Evolutionary conservation across 1,140 invertebrate species (phyloP).

Genomic region (Cydia splendana): DNA sequence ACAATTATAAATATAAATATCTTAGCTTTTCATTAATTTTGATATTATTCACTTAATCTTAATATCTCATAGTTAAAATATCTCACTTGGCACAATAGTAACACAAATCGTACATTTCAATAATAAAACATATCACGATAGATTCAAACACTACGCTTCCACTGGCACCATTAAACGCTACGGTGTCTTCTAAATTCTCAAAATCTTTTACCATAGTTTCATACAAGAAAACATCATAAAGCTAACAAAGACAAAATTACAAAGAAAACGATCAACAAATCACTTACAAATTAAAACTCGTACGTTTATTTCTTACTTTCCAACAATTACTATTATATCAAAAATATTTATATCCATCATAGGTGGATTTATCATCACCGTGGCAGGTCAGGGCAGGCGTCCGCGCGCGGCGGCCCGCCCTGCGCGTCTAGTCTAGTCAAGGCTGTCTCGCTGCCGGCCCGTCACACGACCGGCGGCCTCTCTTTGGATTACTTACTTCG

Average conservation of each 20-base stretch:
- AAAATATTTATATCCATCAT: conserved; percentile 59
- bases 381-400: conserved; percentile 33
- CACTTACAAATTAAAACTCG: conserved; percentile 75
- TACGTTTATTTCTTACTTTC: conserved; percentile 66
- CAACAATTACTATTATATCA: conserved; percentile 70
- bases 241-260: conserved; percentile 77
- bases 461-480: conserved; percentile 42
- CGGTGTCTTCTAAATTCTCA: conserved; percentile 49
- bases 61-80: conserved; percentile 74
- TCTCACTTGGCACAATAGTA: conserved; percentile 78
- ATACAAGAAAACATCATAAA: conserved; percentile 73
- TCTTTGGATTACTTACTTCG: conserved; percentile 58
- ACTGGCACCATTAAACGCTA: conserved; percentile 51
- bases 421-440: conserved; percentile 42
- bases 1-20: conserved; percentile 76
- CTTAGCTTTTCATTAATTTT: conserved; percentile 72
- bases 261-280: conserved; percentile 78
- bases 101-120: conserved; percentile 71
- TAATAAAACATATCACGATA: conserved; percentile 57
- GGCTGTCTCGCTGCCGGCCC: conserved; percentile 43
- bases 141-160: conserved; percentile 51
- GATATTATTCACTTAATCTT: conserved; percentile 78
- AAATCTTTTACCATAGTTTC: conserved; percentile 48
- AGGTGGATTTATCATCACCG: conserved; percentile 45
- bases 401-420: conserved; percentile 14